These are phyloP conservation scores for Falco berigora DNA, from an alignment of 2,797 vertebrate species.

Conservation along the genomic window DNA sequence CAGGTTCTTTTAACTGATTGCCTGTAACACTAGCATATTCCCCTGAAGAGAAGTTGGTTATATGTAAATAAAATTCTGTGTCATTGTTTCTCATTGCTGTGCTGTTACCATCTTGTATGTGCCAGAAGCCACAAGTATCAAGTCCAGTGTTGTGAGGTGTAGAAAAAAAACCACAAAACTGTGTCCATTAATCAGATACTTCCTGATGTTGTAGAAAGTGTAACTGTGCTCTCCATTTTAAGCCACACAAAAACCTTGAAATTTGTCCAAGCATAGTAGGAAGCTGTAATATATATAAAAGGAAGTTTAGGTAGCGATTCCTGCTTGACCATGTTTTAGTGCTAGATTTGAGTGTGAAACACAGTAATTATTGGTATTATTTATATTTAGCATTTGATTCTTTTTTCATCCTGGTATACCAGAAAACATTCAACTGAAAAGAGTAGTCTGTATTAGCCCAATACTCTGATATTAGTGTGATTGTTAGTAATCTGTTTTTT, in stretches of 20 bases:
- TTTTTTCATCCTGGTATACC: not conserved
- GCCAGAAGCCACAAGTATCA: not conserved
- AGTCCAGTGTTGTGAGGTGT: not conserved
- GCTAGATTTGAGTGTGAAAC: not conserved
- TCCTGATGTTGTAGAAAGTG: no score
- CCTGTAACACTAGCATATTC: conserved; percentile 80
- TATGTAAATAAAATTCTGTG: conserved; percentile 46
- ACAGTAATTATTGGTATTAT: not conserved
- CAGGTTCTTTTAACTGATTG: conserved; percentile 78
- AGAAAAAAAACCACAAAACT: not conserved
- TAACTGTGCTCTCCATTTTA: not conserved
- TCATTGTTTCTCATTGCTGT: conserved; percentile 52
- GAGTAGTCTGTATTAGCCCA: not conserved
- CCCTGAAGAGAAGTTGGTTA: conserved; percentile 69
- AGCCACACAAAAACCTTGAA: not conserved
- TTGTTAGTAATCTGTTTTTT: not conserved
- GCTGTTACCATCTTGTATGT: not conserved
- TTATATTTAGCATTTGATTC: not conserved
- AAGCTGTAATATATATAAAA: not conserved
- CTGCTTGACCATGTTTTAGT: not conserved
- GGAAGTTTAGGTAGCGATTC: not conserved
- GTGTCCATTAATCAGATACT: not conserved
- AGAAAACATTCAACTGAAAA: not conserved
- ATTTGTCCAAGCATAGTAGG: not conserved
- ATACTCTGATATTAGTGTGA: not conserved